A percentile compares a stretch with the other conserved stretches of the same genome.
These are phyloP conservation scores for Apodemus agrarius DNA, from an alignment of 2,797 vertebrate genomes.

Conservation along the genomic window DNA sequence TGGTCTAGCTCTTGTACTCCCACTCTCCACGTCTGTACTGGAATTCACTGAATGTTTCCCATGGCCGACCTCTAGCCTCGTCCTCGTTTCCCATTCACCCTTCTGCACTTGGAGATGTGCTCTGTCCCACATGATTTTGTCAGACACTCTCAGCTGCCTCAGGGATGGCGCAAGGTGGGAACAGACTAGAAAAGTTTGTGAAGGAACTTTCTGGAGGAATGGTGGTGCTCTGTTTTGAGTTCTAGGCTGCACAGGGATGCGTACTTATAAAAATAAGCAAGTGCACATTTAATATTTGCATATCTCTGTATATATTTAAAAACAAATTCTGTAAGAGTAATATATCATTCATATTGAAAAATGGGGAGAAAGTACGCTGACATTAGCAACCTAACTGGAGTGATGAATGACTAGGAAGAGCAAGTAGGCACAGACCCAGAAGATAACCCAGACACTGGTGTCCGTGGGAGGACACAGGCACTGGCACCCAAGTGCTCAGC, in stretches of 20 bases:
- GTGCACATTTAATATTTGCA: background rate
- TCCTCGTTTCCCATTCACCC: background rate
- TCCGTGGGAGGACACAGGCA: background rate
- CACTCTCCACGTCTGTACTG: background rate
- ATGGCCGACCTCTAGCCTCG: background rate
- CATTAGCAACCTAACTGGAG: conserved; percentile 7
- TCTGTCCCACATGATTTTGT: conserved; percentile 17
- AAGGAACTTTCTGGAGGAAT: conserved; percentile 32
- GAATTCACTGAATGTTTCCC: background rate
- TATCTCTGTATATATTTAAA: conserved; percentile 40
- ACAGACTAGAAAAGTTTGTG: background rate
- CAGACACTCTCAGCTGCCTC: conserved; percentile 26
- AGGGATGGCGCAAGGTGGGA: background rate
- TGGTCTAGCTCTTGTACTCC: background rate
- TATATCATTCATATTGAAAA: conserved; percentile 5
- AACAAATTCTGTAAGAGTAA: conserved; percentile 31
- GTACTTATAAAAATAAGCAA: conserved; percentile 12
- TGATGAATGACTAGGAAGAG: background rate
- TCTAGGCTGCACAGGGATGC: background rate
- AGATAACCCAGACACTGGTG: background rate
- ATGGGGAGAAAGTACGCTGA: conserved; percentile 5
- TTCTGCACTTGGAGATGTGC: conserved; percentile 32
- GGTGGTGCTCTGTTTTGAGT: background rate
- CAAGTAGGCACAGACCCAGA: background rate
- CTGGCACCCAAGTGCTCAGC: background rate